Evolutionary conservation across 2,113 vertebrate species (phyloP), one percentile per base, ranked within the genome.

Genomic region (Aplodontia rufa): DNA sequence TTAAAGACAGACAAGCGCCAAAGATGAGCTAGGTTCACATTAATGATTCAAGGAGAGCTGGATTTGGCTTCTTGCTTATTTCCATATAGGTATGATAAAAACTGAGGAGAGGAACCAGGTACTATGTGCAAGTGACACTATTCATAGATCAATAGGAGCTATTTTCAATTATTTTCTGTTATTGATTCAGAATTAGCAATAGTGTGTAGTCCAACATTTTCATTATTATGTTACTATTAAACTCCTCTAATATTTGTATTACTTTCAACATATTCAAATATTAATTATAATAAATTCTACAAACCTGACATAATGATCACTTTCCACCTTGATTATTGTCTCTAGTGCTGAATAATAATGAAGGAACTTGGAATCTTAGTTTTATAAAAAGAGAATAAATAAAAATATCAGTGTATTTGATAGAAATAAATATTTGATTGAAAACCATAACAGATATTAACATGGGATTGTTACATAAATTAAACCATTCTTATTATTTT

Each of bases 171-270:
- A 80, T 75, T 79, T 90, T 58, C 4, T 10, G 47, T 69, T 81
- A 78, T 79, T 55, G 49, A 89, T 78, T 94, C 95, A 68, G 79
- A 72, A 89, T 58, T 87, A 49, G 4, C 92, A 51, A 90, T 88
- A 42, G 8, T 62, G 64, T 76, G 68, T 68, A 75, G 42, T 74
- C 89, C 26, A 96, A 47, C 8, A 80, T 88, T 85, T 87, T 75
- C 76, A 75, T 89, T 51, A 2, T 42, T 42, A 51, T 75, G 5
- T 68, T 88, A 47, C 37, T 66, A 32, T 60, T 93, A 58, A 86
- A n/a, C 6, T 32, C 4, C 81, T 76, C 12, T 68, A 90, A 66
- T 28, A 80, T 85, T 90, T 76, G 45, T 60, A 28, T 60, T 60
- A 10, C 24, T 10, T 45, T 69, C 55, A 71, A 5, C 30, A 1